phyloP scores from a whole-genome alignment of 2,888 invertebrate species.

The Metallyticus violacea region DNA sequence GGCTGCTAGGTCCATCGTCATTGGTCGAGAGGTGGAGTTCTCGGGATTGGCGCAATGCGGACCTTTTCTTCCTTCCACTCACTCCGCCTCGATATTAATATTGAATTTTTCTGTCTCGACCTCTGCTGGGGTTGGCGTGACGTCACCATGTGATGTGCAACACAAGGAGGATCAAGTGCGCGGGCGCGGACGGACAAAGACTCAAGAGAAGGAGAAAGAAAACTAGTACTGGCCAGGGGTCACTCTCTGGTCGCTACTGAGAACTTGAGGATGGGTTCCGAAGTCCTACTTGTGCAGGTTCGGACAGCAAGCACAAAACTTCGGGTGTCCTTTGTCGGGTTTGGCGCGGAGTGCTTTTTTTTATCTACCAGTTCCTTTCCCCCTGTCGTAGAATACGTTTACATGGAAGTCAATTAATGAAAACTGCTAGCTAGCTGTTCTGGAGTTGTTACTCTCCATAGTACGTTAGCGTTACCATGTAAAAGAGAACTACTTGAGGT shows the following conservation, averaged over 20 bases:
- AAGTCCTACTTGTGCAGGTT: constrained; percentile 42
- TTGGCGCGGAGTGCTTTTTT: no score
- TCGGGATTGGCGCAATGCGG: constrained; percentile 53
- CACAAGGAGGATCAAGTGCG: constrained; percentile 37
- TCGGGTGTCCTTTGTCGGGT: no score
- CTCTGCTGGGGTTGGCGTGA: constrained; percentile 49
- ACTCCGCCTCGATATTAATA: constrained; percentile 75
- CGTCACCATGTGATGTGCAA: constrained; percentile 41
- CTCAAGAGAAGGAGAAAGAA: background rate
- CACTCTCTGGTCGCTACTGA: background rate
- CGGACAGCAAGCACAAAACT: constrained; percentile 43
- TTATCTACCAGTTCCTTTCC: no score
- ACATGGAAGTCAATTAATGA: no score
- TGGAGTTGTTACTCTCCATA: no score
- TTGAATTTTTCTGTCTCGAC: constrained; percentile 71
- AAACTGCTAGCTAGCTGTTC: no score
- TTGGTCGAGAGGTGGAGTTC: constrained; percentile 41
- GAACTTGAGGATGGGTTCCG: background rate
- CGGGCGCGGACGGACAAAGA: constrained; percentile 18
- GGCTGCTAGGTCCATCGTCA: constrained; percentile 32
- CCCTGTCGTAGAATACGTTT: no score
- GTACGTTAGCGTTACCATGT: no score
- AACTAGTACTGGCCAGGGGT: background rate
- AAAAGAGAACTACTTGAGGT: no score
- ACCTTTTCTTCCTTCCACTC: constrained; percentile 60